phyloP scores from a whole-genome alignment of 30 jellyfish, hydroid and myxozoan genomes.

The Rhopilema esculentum region DNA sequence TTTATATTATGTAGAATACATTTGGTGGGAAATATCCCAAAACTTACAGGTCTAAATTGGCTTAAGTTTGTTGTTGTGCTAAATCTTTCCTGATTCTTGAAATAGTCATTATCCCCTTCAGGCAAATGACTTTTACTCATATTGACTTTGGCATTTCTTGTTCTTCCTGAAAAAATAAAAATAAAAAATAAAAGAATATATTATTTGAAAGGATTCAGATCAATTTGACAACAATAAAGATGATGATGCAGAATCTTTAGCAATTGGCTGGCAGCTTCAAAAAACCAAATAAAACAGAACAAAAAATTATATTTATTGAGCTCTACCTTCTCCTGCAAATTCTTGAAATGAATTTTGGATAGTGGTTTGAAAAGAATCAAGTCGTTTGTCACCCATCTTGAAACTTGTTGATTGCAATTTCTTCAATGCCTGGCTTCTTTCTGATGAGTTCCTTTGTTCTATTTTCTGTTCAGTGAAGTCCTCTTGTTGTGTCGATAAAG shows the following conservation, averaged over 20 bases:
- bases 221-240: no score
- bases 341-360: conserved; percentile 59
- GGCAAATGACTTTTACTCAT: conserved; percentile 68
- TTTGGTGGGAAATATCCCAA: not conserved
- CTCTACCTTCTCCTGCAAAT: conserved; percentile 52
- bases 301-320: no score
- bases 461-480: conserved; percentile 21
- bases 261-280: not conserved
- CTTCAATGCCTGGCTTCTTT: conserved; percentile 30
- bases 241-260: not conserved
- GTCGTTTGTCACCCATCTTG: conserved; percentile 77
- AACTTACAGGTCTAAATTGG: conserved; percentile 60
- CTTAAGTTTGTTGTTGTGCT: conserved; percentile 55
- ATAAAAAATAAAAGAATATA: not conserved
- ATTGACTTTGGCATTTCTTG: conserved; percentile 14
- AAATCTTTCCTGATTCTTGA: conserved; percentile 49
- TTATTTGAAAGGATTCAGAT: no score
- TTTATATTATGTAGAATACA: no score
- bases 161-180: conserved; percentile 17
- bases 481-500: conserved; percentile 61
- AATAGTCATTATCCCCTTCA: conserved; percentile 56
- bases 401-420: conserved; percentile 73
- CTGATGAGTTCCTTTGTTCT: not conserved
- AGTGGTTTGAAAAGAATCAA: conserved; percentile 70
- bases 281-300: not conserved